Conservation (phyloP, 2,888 invertebrate genomes). For the Syritta pipiens region DNA sequence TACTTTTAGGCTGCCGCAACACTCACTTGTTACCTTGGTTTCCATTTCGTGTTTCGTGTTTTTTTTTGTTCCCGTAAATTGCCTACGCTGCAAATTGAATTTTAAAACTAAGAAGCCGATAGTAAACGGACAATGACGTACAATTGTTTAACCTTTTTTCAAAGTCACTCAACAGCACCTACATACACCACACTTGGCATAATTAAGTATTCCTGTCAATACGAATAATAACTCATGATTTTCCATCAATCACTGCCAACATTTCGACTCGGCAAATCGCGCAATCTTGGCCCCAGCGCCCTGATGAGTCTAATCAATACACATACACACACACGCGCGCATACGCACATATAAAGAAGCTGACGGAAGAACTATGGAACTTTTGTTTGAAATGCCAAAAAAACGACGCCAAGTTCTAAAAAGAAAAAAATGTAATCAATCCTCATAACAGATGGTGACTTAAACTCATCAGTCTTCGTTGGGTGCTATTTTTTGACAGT, state of each 20-base stretch:
- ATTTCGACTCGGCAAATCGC: slow-evolving; percentile 41
- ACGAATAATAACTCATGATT: slow-evolving; percentile 61
- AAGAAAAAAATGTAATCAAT: slow-evolving; percentile 57
- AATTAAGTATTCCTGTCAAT: slow-evolving; percentile 63
- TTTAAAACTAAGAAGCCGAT: slow-evolving; percentile 29
- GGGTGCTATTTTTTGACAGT: slow-evolving; percentile 52
- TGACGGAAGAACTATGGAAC: slow-evolving; percentile 49
- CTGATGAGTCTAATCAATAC: background rate
- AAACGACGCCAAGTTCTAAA: slow-evolving; percentile 39
- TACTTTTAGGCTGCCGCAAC: background rate
- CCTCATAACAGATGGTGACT: slow-evolving; percentile 58
- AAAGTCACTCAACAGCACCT: slow-evolving; percentile 46
- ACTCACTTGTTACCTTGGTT: slow-evolving; percentile 15
- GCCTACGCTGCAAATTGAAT: slow-evolving; percentile 27
- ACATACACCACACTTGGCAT: slow-evolving; percentile 23
- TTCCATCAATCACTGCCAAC: slow-evolving; percentile 65
- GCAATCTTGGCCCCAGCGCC: background rate
- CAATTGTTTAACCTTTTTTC: slow-evolving; percentile 37
- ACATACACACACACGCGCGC: background rate
- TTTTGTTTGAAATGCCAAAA: slow-evolving; percentile 62
- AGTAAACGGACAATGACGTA: slow-evolving; percentile 9
- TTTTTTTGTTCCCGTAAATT: slow-evolving; percentile 5
- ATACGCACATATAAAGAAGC: slow-evolving; percentile 2
- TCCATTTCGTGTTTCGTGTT: slow-evolving; percentile 10
- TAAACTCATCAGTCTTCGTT: slow-evolving; percentile 57